Percentiles rank a stretch among this genome's conserved stretches.
Evolutionary conservation across 2,888 invertebrate genomes (phyloP).

Genomic region (Hydroisotoma schaefferi): DNA sequence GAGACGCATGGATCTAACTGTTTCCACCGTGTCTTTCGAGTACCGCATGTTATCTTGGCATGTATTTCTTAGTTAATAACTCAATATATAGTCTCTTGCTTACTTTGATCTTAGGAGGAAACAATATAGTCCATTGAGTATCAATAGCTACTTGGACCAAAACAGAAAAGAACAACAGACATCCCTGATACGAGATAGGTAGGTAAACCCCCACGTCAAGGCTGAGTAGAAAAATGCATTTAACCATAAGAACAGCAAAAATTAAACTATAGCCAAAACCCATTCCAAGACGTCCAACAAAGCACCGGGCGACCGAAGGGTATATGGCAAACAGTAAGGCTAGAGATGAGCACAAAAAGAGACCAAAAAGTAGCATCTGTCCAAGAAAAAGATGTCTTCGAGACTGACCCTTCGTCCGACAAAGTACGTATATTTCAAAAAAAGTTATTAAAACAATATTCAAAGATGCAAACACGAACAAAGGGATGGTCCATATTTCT

Average conservation of each 20-base stretch:
- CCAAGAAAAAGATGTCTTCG: constrained; percentile 78
- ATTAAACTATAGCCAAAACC: constrained; percentile 78
- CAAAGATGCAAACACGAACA: constrained; percentile 76
- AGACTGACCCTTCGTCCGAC: constrained; percentile 76
- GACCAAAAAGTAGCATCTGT: constrained; percentile 77
- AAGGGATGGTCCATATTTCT: constrained; percentile 87
- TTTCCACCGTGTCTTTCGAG: constrained; percentile 30
- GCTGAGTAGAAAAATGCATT: constrained; percentile 88
- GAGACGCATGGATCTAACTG: too few species aligned
- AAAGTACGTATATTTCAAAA: constrained; percentile 79
- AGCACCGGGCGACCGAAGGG: constrained; percentile 75
- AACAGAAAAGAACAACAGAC: constrained; percentile 83
- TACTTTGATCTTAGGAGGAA: constrained; percentile 44
- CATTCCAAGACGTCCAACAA: constrained; percentile 74
- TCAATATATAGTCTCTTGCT: neutral
- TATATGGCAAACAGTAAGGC: constrained; percentile 74
- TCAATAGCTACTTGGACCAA: constrained; percentile 65
- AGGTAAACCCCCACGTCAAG: constrained; percentile 86
- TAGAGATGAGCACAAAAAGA: constrained; percentile 75
- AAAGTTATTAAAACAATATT: constrained; percentile 79
- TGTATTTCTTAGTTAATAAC: neutral
- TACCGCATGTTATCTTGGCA: neutral
- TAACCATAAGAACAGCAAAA: constrained; percentile 86
- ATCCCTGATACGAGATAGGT: constrained; percentile 83
- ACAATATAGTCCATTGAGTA: constrained; percentile 44